Conservation (phyloP, 2,113 vertebrate species). For the Chaetura pelagica region DNA sequence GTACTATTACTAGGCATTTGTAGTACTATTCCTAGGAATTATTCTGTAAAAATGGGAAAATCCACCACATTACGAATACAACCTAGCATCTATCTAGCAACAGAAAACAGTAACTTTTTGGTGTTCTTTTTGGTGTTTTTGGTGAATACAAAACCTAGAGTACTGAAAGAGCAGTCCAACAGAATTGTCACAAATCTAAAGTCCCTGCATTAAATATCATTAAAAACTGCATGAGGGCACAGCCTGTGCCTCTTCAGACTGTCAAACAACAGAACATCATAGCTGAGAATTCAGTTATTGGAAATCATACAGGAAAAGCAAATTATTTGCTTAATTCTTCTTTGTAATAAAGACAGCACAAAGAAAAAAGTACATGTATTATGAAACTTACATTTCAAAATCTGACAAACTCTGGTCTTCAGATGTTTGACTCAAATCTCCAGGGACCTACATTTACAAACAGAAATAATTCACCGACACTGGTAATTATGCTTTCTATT, state of each 20-base stretch:
- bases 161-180: background rate
- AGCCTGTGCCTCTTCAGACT: background rate
- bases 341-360: background rate
- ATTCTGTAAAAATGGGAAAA: background rate
- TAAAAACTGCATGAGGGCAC: background rate
- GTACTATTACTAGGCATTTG: too few species aligned
- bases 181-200: background rate
- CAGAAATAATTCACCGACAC: background rate
- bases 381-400: slow-evolving; percentile 94
- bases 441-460: slow-evolving; percentile 85
- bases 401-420: slow-evolving; percentile 98
- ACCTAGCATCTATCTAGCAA: background rate
- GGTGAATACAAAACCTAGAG: background rate
- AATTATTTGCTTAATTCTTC: background rate
- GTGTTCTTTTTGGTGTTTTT: background rate
- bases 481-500: slow-evolving; percentile 16
- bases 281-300: background rate
- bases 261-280: background rate
- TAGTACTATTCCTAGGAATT: background rate
- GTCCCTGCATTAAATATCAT: background rate
- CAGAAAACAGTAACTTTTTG: background rate
- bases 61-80: background rate
- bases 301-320: background rate
- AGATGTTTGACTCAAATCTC: slow-evolving; percentile 97
- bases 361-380: background rate